Percentiles rank a stretch among this genome's conserved stretches.
Conservation (phyloP, 2,113 vertebrate genomes). For the Callaeas wilsoni region DNA sequence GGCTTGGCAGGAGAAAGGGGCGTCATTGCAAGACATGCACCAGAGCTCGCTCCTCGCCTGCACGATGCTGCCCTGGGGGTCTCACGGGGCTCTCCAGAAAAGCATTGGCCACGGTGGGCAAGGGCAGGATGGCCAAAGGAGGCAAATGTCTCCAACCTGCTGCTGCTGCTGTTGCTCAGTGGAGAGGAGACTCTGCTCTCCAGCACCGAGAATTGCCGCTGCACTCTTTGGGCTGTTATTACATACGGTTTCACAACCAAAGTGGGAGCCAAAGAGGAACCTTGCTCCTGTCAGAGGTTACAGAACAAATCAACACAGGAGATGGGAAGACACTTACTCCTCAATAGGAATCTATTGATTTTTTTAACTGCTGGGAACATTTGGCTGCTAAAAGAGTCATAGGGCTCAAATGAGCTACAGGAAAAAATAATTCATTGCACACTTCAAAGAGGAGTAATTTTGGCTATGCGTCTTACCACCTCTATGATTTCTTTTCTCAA, state of each 20-base stretch:
- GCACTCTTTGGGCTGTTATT: neutral
- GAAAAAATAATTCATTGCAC: neutral
- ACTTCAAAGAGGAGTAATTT: neutral
- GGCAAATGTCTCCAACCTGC: neutral
- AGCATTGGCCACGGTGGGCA: neutral
- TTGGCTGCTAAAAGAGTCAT: neutral
- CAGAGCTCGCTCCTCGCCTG: neutral
- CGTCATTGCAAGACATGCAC: neutral
- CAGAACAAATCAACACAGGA: neutral
- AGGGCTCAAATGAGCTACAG: neutral
- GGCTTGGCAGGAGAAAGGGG: neutral
- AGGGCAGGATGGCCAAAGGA: neutral
- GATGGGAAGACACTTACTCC: neutral
- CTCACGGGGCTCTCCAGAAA: neutral
- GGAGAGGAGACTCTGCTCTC: neutral
- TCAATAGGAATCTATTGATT: constrained; percentile 10
- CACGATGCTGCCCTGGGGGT: neutral
- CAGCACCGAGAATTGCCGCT: neutral
- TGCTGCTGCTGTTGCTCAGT: neutral
- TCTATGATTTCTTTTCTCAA: neutral
- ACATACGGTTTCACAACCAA: neutral
- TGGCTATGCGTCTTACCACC: neutral
- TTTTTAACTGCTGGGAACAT: neutral
- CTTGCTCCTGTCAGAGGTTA: neutral
- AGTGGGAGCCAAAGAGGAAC: neutral